phyloP scores from a whole-genome alignment of 2,797 vertebrate species.

The Sus cebifrons region DNA sequence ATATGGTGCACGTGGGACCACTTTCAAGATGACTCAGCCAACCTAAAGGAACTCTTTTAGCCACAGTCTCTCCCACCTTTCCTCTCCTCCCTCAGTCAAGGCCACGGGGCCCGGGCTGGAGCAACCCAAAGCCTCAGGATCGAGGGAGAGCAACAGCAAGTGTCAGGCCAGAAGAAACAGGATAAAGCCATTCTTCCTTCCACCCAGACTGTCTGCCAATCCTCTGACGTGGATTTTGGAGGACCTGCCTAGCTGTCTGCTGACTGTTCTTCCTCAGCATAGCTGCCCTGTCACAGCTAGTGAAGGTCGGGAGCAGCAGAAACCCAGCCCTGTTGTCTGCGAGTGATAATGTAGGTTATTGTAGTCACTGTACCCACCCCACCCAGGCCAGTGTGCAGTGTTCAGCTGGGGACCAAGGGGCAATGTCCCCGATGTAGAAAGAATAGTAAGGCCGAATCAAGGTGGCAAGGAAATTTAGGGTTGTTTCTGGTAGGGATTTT shows the following conservation, averaged over 20 bases:
- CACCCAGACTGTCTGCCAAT: not conserved
- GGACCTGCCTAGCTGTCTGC: not conserved
- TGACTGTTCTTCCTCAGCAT: not conserved
- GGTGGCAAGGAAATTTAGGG: not conserved
- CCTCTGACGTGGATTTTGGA: not conserved
- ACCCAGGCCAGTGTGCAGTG: not conserved
- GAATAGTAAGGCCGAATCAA: not conserved
- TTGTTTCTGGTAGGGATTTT: not conserved
- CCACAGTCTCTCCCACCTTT: not conserved
- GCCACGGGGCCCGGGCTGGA: not conserved
- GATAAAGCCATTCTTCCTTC: conserved; percentile 77
- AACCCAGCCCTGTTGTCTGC: conserved; percentile 1
- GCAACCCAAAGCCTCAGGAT: conserved; percentile 30
- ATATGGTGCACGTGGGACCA: conserved; percentile 65
- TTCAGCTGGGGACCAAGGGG: conserved; percentile 9
- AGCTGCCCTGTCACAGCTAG: not conserved
- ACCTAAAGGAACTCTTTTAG: conserved; percentile 56
- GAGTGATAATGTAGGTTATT: not conserved
- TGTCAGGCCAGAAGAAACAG: conserved; percentile 64
- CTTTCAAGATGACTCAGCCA: conserved; percentile 46
- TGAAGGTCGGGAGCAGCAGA: not conserved
- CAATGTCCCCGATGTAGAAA: conserved; percentile 5
- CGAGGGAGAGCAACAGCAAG: conserved; percentile 37
- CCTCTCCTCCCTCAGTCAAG: conserved; percentile 59
- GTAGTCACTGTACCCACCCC: not conserved